phyloP scores from a whole-genome alignment of 2,797 vertebrate genomes.

The Rallus crepitans region DNA sequence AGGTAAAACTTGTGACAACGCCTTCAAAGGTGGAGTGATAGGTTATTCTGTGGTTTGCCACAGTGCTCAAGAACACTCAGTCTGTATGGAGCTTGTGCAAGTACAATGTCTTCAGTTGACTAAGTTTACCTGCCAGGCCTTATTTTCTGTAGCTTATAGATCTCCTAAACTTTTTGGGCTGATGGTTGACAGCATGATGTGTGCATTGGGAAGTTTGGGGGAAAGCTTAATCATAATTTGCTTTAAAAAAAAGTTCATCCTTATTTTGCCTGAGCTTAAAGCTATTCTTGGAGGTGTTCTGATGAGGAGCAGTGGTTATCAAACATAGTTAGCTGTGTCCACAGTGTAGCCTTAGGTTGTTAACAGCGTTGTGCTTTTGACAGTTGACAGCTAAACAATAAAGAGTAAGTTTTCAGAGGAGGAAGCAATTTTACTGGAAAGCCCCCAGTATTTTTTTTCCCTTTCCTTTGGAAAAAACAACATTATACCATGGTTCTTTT shows the following conservation, averaged over 20 bases:
- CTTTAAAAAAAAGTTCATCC: not conserved
- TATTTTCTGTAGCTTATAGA: not conserved
- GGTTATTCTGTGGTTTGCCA: not conserved
- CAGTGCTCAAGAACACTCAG: not conserved
- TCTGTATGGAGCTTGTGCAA: not conserved
- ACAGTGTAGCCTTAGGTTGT: not conserved
- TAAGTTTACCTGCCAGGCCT: not conserved
- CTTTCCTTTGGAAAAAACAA: not conserved
- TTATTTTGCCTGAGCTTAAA: not conserved
- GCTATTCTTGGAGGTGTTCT: not conserved
- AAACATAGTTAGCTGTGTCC: not conserved
- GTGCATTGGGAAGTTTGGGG: not conserved
- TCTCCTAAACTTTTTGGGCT: not conserved
- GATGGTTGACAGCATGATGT: not conserved
- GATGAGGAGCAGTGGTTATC: not conserved
- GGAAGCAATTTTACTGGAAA: not conserved
- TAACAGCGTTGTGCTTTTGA: not conserved
- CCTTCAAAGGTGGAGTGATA: no score
- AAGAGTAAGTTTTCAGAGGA: not conserved
- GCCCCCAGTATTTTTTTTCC: not conserved
- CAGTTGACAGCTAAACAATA: not conserved
- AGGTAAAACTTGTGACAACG: not conserved
- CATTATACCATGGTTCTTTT: not conserved
- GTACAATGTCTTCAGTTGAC: not conserved
- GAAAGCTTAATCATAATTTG: not conserved